Evolutionary conservation across 2,113 vertebrate genomes (phyloP).

Genomic region (Catharus fuscescens): DNA sequence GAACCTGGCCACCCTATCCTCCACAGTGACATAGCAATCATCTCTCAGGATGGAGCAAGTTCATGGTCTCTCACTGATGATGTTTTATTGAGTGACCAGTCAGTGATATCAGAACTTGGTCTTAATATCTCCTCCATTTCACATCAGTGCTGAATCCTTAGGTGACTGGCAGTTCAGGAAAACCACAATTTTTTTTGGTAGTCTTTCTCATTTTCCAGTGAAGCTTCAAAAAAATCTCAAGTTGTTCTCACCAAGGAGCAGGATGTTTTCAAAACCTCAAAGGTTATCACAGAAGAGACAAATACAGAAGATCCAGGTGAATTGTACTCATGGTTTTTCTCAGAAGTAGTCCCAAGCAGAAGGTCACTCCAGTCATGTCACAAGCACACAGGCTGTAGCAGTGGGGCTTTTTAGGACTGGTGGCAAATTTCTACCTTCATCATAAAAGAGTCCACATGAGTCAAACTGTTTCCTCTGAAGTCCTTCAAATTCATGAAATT

Average conservation of each 20-base stretch:
- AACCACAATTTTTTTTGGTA: accelerated
- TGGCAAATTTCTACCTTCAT: neutral
- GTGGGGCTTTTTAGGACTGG: neutral
- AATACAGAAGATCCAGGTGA: neutral
- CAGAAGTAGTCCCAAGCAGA: neutral
- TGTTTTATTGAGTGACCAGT: neutral
- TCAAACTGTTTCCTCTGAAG: neutral
- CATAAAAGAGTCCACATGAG: neutral
- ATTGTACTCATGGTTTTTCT: neutral
- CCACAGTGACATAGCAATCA: neutral
- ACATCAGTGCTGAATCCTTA: neutral
- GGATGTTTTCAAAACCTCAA: neutral
- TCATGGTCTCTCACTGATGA: neutral
- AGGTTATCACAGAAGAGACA: neutral
- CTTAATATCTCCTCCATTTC: neutral
- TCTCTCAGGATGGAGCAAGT: neutral
- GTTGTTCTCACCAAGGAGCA: neutral
- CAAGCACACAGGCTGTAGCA: neutral
- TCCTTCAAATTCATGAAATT: neutral
- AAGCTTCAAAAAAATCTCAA: neutral
- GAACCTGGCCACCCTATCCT: neutral
- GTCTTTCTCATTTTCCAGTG: neutral
- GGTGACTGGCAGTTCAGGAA: neutral
- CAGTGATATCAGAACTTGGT: neutral
- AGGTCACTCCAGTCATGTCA: neutral